A percentile compares a stretch with the other conserved stretches of the same genome.
Evolutionary conservation across 2,113 vertebrate genomes (phyloP).

Genomic region (Entomyzon cyanotis): DNA sequence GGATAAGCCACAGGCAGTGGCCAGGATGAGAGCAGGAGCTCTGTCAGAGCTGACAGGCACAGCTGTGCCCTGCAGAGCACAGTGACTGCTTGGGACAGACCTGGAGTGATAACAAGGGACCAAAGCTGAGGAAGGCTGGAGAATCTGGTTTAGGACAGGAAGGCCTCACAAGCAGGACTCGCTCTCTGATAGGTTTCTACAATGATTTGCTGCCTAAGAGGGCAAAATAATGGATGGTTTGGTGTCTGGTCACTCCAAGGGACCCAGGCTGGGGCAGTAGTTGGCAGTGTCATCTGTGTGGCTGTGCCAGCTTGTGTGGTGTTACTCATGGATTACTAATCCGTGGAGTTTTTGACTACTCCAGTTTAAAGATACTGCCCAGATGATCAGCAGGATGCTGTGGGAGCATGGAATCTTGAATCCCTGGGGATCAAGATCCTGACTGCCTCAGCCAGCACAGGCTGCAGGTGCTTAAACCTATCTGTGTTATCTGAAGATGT

Average conservation of each 20-base stretch:
- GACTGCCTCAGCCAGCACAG: accelerated
- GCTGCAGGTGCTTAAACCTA: neutral
- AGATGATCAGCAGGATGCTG: neutral
- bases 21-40: neutral
- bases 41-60: neutral
- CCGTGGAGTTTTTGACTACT: neutral
- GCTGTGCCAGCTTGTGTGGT: neutral
- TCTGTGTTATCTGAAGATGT: neutral
- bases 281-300: neutral
- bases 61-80: neutral
- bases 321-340: neutral
- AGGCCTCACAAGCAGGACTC: neutral
- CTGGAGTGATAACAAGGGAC: neutral
- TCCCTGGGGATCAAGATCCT: neutral
- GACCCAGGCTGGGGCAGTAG: neutral
- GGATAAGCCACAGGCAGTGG: neutral
- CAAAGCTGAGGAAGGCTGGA: neutral
- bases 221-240: neutral
- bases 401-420: neutral
- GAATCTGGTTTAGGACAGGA: neutral
- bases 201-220: neutral
- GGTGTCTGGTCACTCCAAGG: neutral
- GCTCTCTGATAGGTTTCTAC: neutral
- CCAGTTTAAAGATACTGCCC: neutral
- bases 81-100: neutral